Evolutionary conservation across 2,797 vertebrate genomes (phyloP).

Genomic region (Sebastes hubbsi): DNA sequence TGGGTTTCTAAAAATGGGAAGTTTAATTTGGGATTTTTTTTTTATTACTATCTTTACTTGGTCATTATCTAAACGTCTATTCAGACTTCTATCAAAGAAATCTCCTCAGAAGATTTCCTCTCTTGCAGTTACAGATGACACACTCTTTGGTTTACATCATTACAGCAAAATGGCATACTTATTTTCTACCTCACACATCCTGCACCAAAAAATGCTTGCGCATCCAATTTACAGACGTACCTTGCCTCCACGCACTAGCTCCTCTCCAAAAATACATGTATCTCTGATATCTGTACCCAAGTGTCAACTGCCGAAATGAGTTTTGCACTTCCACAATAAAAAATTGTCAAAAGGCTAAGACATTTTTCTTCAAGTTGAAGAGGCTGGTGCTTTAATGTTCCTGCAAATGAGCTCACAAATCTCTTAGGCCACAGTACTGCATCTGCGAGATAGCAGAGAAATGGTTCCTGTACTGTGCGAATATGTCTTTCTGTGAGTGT

Average conservation of each 20-base stretch:
- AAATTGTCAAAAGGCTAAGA: slow-evolving; percentile 66
- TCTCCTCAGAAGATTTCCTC: slow-evolving; percentile 9
- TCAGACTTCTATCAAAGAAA: slow-evolving; percentile 10
- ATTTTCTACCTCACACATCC: slow-evolving; percentile 7
- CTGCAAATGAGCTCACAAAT: slow-evolving; percentile 83
- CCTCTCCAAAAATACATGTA: slow-evolving; percentile 62
- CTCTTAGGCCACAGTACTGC: slow-evolving; percentile 64
- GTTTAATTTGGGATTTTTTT: not conserved
- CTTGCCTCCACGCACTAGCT: slow-evolving; percentile 53
- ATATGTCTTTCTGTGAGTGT: slow-evolving; percentile 18
- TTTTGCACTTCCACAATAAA: slow-evolving; percentile 77
- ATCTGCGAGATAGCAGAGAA: slow-evolving; percentile 57
- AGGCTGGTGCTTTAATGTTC: slow-evolving; percentile 75
- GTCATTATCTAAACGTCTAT: slow-evolving; percentile 2
- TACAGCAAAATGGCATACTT: slow-evolving; percentile 22
- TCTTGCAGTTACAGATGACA: slow-evolving; percentile 27
- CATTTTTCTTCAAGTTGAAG: slow-evolving; percentile 59
- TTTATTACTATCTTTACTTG: not conserved
- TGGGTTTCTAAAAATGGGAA: slow-evolving; percentile 7
- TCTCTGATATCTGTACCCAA: slow-evolving; percentile 78
- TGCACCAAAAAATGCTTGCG: slow-evolving; percentile 52
- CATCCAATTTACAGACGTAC: slow-evolving; percentile 57
- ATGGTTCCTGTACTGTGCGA: slow-evolving; percentile 26
- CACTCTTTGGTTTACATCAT: slow-evolving; percentile 37
- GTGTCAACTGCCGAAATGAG: slow-evolving; percentile 76